Base-by-base conservation (phyloP, 1,140 invertebrate species). In the Mylabris phalerata region DNA sequence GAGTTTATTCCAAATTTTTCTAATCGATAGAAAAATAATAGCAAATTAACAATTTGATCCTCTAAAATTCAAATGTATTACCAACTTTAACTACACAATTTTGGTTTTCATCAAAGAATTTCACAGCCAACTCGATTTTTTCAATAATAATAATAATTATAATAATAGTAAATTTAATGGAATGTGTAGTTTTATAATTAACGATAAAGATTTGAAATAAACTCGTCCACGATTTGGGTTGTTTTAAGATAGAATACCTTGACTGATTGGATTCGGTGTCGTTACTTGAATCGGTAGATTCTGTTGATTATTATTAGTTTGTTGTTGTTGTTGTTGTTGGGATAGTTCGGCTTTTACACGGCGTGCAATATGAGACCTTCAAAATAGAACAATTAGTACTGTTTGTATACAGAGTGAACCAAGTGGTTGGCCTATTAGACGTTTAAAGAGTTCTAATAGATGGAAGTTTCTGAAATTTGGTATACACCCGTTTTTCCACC, bases 281-380 rank as follows among this genome's bases (percentile, higher is more conserved):
- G 67, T 61, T n/a, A 68, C 64, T 47, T 68, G 67, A 13, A 67
- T 10, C 44, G 67, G 68, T 39, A 70, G 55, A 39, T 50, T 55
- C 27, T 58, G 66, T 10, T 61, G 52, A 47, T 52, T 61, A 50
- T 44, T 58, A 55, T 57, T 61, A 32, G 68, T 65, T 63, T 19
- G 19, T 19, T 19, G 19, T 19, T 19, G 19, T 19, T 19, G 19
- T 19, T 19, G 19, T 19, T 75, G 73, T 71, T 89, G 81, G 62
- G 89, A 85, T 62, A 94, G 78, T 75, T 91, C 89, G 1, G 88
- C 88, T 69, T 91, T 92, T 6, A 91, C 88, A 43, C 87, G 79
- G 32, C 87, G 79, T 9, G 88, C 87, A 58, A 89, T 88, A 73
- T 92, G 89, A 41, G 87, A 90, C 51, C 32, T 32, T 32, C 32